Percentiles rank a stretch among this genome's conserved stretches.
Evolutionary conservation across 2,797 vertebrate genomes (phyloP).

Genomic region (Sarcoramphus papa): DNA sequence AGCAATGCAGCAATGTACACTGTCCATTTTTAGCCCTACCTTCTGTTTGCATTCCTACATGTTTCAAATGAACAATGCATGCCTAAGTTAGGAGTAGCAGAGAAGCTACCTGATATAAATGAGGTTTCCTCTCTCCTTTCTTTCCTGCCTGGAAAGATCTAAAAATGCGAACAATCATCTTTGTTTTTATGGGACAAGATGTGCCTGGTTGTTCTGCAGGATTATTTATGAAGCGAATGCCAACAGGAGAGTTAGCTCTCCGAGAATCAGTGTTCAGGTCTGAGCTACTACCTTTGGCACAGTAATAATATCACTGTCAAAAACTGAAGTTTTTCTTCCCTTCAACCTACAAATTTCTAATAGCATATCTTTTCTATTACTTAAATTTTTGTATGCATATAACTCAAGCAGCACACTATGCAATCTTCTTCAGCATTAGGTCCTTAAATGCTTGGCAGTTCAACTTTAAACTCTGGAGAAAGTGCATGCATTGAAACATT

Average conservation of each 20-base stretch:
- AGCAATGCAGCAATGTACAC: not conserved
- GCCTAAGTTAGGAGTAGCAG: not conserved
- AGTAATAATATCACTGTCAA: not conserved
- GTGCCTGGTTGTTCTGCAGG: not conserved
- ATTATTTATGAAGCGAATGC: slow-evolving; percentile 17
- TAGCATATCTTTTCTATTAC: not conserved
- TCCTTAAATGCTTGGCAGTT: not conserved
- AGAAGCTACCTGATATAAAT: not conserved
- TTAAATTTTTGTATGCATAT: not conserved
- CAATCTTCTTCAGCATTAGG: not conserved
- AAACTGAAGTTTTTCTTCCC: not conserved
- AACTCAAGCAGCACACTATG: not conserved
- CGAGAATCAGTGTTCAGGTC: not conserved
- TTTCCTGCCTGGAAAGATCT: not conserved
- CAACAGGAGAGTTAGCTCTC: not conserved
- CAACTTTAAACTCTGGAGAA: not conserved
- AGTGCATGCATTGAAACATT: not conserved
- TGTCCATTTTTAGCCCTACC: not conserved
- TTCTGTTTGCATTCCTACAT: not conserved
- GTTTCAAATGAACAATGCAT: not conserved
- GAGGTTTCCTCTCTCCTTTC: not conserved
- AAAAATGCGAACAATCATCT: not conserved
- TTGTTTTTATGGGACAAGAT: slow-evolving; percentile 5
- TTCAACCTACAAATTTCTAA: not conserved
- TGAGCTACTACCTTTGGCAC: not conserved